Evolutionary conservation across 2,888 invertebrate species (phyloP).

Genomic region (Sepiola atlantica): DNA sequence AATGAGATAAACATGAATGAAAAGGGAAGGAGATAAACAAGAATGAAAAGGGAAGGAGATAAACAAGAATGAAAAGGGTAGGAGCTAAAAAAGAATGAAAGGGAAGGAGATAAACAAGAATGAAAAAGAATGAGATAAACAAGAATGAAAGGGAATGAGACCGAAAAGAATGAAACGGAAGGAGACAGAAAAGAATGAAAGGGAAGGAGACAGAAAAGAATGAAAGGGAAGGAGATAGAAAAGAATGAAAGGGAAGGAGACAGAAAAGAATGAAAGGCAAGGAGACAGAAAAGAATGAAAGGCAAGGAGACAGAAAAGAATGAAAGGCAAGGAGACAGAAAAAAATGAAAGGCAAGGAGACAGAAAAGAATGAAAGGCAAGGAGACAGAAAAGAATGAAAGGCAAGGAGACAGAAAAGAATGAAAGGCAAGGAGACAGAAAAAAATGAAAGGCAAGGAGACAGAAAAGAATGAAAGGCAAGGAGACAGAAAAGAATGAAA

Average conservation of each 20-base stretch:
- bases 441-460: neutral
- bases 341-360: neutral
- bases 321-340: neutral
- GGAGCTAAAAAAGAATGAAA: neutral
- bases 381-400: neutral
- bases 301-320: neutral
- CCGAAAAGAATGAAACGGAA: neutral
- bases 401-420: neutral
- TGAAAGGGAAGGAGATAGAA: neutral
- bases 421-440: neutral
- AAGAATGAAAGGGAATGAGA: too few relatives aligned
- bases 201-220: neutral
- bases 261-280: neutral
- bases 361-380: neutral
- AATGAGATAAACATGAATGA: too few relatives aligned
- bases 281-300: neutral
- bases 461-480: neutral
- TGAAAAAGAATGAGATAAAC: too few relatives aligned
- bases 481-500: neutral
- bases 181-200: neutral
- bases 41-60: neutral
- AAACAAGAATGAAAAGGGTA: neutral
- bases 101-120: too few relatives aligned
- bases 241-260: neutral
- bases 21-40: too few relatives aligned